Conservation (phyloP, 1,140 invertebrate species). For the Geopemphigus sp. region DNA sequence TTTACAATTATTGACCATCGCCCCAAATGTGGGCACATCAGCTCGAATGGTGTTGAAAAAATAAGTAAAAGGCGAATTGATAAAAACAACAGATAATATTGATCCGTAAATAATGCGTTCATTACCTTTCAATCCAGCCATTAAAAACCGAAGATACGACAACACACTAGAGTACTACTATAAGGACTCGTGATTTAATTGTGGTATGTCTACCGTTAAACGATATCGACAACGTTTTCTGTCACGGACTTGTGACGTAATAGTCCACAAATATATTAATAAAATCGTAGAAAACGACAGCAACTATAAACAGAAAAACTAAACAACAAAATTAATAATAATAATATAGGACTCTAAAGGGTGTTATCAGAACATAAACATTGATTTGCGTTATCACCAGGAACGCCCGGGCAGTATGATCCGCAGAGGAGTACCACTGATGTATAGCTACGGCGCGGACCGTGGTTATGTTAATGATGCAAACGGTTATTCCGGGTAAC, state of each 20-base stretch:
- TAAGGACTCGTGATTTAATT: neutral
- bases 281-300: neutral
- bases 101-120: too few relatives aligned
- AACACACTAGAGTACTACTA: too few relatives aligned
- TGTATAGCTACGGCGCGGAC: too few relatives aligned
- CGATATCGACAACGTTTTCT: neutral
- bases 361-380: neutral
- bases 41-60: too few relatives aligned
- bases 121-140: slow-evolving; percentile 47
- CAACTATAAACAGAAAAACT: too few relatives aligned
- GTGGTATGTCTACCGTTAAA: neutral
- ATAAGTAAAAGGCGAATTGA: neutral
- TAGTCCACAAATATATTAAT: too few relatives aligned
- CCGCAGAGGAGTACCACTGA: too few relatives aligned
- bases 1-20: too few relatives aligned
- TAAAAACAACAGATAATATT: neutral
- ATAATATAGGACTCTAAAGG: neutral
- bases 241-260: neutral
- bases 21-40: too few relatives aligned
- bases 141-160: neutral
- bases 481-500: too few relatives aligned
- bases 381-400: neutral
- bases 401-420: too few relatives aligned
- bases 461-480: neutral
- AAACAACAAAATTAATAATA: neutral